Evolutionary conservation across 2,888 invertebrate genomes (phyloP).

Genomic region (Monoplex corrugatus): DNA sequence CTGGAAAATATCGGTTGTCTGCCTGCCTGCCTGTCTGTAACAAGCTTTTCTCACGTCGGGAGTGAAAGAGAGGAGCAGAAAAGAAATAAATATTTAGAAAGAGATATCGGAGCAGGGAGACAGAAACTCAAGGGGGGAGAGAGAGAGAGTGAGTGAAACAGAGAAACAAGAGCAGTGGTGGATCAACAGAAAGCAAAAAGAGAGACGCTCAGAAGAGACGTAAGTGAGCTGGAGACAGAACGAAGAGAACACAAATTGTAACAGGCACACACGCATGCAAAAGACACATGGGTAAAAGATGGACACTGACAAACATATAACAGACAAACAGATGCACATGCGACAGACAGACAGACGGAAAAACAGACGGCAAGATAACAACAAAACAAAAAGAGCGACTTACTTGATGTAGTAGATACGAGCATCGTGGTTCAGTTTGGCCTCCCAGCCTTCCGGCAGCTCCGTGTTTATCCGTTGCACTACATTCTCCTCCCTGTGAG

Average conservation of each 20-base stretch:
- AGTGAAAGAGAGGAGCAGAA: no score
- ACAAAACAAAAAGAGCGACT: slow-evolving; percentile 54
- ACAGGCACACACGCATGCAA: no score
- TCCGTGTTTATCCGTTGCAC: slow-evolving; percentile 62
- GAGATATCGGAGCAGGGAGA: neutral
- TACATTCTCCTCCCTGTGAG: slow-evolving; percentile 42
- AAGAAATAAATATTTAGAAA: neutral
- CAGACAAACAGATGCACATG: neutral
- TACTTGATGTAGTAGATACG: slow-evolving; percentile 75
- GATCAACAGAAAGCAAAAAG: neutral
- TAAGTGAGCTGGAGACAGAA: no score
- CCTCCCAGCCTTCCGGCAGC: slow-evolving; percentile 73
- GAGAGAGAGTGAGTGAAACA: neutral
- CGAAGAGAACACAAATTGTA: no score
- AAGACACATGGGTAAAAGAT: no score
- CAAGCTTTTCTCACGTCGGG: no score
- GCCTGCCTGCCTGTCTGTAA: no score
- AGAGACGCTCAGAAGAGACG: no score
- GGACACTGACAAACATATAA: no score
- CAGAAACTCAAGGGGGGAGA: neutral
- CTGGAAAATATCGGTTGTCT: no score
- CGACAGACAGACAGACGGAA: neutral
- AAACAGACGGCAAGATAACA: neutral
- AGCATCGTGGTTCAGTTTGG: slow-evolving; percentile 68
- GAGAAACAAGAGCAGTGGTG: neutral